These are phyloP conservation scores for Dimorphilus gyrociliatus DNA, from an alignment of 2,888 invertebrate species.

Conservation along the genomic window DNA sequence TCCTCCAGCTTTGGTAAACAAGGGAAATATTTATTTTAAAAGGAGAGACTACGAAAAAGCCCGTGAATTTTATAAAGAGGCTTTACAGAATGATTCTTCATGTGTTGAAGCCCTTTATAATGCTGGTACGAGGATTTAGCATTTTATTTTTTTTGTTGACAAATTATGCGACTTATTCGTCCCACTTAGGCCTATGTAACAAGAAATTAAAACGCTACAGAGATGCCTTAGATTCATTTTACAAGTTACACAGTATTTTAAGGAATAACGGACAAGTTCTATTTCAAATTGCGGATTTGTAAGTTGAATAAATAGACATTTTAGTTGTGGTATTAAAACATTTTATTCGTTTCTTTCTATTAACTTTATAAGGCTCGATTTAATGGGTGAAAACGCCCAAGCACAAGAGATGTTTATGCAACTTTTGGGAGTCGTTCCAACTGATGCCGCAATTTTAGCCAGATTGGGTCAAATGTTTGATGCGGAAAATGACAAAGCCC, in stretches of 20 bases:
- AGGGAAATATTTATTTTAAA: slow-evolving; percentile 59
- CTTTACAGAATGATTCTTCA: slow-evolving; percentile 59
- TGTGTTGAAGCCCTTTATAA: slow-evolving; percentile 71
- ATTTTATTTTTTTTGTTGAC: slow-evolving; percentile 1
- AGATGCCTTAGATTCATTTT: slow-evolving; percentile 60
- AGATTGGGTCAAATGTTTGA: slow-evolving; percentile 79
- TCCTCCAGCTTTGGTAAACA: slow-evolving; percentile 62
- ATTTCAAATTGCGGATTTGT: slow-evolving; percentile 60
- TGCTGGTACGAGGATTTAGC: slow-evolving; percentile 42
- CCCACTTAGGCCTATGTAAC: slow-evolving; percentile 51
- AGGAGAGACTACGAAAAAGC: slow-evolving; percentile 54
- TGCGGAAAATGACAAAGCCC: slow-evolving; percentile 71
- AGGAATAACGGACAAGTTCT: slow-evolving; percentile 55
- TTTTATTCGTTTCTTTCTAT: neutral
- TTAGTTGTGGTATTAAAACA: slow-evolving; percentile 2
- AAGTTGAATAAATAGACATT: slow-evolving; percentile 16
- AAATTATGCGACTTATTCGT: neutral
- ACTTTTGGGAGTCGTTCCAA: slow-evolving; percentile 61
- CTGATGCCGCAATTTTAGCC: slow-evolving; percentile 73
- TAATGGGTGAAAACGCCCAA: neutral
- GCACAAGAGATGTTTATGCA: slow-evolving; percentile 60
- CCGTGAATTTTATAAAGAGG: slow-evolving; percentile 53
- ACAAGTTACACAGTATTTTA: slow-evolving; percentile 54
- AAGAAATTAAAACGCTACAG: slow-evolving; percentile 53
- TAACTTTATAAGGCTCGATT: neutral